These are phyloP conservation scores for Mesembrinibis cayennensis DNA, from an alignment of 2,113 vertebrate species.

Conservation along the genomic window DNA sequence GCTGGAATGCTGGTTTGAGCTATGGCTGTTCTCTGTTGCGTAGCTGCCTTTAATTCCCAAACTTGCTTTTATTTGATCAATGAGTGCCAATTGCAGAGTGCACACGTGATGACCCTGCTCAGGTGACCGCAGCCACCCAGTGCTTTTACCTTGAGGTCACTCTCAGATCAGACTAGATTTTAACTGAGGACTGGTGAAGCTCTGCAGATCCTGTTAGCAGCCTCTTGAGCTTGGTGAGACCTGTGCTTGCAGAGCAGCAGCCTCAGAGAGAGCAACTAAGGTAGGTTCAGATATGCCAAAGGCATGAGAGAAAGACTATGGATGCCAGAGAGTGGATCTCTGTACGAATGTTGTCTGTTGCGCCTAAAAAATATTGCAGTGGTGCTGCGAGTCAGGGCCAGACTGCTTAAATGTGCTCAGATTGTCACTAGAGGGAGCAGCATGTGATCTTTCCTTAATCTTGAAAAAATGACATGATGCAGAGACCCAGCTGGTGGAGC, in stretches of 20 bases:
- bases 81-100: neutral
- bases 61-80: constrained; percentile 21
- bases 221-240: neutral
- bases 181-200: neutral
- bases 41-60: neutral
- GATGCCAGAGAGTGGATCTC: neutral
- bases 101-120: neutral
- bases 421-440: constrained; percentile 45
- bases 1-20: neutral
- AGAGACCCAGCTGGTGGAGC: neutral
- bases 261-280: neutral
- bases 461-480: neutral
- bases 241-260: neutral
- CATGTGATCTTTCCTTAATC: neutral
- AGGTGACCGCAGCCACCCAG: neutral
- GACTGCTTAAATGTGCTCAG: neutral
- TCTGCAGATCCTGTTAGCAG: neutral
- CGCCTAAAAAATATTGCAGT: neutral
- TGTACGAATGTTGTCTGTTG: neutral
- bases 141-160: constrained; percentile 34
- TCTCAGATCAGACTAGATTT: constrained; percentile 12
- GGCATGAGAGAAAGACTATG: neutral
- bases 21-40: neutral
- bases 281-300: neutral
- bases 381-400: accelerated